Base-by-base conservation (phyloP, 2,888 invertebrate genomes). In the Nycteola revayana region DNA sequence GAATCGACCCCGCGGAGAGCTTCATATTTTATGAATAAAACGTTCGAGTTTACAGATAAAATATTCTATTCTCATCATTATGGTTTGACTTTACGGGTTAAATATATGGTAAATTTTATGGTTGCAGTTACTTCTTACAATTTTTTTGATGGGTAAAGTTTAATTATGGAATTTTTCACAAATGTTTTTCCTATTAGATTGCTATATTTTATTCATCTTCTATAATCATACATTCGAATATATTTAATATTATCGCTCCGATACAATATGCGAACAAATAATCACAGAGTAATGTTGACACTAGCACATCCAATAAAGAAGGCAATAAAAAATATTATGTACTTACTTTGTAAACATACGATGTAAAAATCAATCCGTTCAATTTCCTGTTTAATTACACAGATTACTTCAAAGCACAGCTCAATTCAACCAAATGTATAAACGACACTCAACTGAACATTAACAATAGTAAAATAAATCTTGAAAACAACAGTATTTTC, bases 381-480 rank as follows among this genome's bases (percentile, higher is more conserved):
- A 50, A 41, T 51, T 45, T 56, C 41, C 47, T 44, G 28, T 32
- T 37, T 25, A 38, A 30, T 30, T 43, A 64, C 75, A 80, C 77
- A 54, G 48, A 66, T 62, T 53, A 47, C 17, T 50, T 56, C 54
- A 49, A 52, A 44, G 20, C 63, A 68, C 70, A 66, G 73, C 65
- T 52, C 48, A 56, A 51, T 53, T 59, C 36, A 58, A 64, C 62
- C 63, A 67, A 47, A 68, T 65, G 59, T 65, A 70, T 67, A 49
- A 71, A 65, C 62, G 63, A 60, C 63, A 74, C 77, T 75, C 71
- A 74, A 55, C 45, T 41, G 25, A 55, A 67, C 65, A 68, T 63
- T 43, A 66, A 62, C 57, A 68, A 67, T 49, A 51, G 41, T 34
- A 45, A 50, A 47, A 41, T 14, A 14, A 14, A 14, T 3, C 47